These are phyloP conservation scores for Ganaspis brasiliensis DNA, from an alignment of 2,888 invertebrate species.

Conservation along the genomic window DNA sequence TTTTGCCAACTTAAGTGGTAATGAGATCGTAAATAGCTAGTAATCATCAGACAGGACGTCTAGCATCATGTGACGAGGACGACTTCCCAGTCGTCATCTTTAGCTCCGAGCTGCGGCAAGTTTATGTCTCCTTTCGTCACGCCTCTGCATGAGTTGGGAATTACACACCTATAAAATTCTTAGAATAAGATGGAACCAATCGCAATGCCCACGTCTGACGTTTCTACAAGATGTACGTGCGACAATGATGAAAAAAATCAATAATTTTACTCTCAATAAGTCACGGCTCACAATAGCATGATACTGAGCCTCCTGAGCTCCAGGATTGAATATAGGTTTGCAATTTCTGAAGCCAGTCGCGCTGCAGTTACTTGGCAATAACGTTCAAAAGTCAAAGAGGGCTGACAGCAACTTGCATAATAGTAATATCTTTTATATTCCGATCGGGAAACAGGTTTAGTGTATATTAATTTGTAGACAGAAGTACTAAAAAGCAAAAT, in stretches of 20 bases:
- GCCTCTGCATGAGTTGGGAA: slow-evolving; percentile 63
- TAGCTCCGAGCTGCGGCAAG: slow-evolving; percentile 60
- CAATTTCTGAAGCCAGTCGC: slow-evolving; percentile 18
- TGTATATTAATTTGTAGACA: slow-evolving; percentile 15
- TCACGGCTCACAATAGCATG: slow-evolving; percentile 2
- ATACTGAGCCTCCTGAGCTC: background rate
- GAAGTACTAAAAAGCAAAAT: slow-evolving; percentile 21
- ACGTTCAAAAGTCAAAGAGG: slow-evolving; percentile 25
- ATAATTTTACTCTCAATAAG: slow-evolving; percentile 38
- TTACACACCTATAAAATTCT: slow-evolving; percentile 42
- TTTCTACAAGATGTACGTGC: slow-evolving; percentile 36
- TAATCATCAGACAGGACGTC: slow-evolving; percentile 65
- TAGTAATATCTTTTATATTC: slow-evolving; percentile 35
- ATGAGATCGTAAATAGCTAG: slow-evolving; percentile 69
- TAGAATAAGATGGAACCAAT: slow-evolving; percentile 42
- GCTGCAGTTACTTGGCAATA: slow-evolving; percentile 20
- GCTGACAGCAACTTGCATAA: slow-evolving; percentile 18
- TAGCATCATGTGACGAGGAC: slow-evolving; percentile 29
- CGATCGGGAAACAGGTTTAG: slow-evolving; percentile 16
- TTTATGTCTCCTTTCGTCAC: slow-evolving; percentile 68
- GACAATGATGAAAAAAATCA: slow-evolving; percentile 17
- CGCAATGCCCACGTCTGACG: slow-evolving; percentile 29
- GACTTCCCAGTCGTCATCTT: slow-evolving; percentile 51
- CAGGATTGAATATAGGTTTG: background rate
- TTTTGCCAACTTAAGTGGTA: slow-evolving; percentile 56